Evolutionary conservation across 2,888 invertebrate species (phyloP), one percentile per base, ranked within the genome.

Genomic region (Bembecia ichneumoniformis): DNA sequence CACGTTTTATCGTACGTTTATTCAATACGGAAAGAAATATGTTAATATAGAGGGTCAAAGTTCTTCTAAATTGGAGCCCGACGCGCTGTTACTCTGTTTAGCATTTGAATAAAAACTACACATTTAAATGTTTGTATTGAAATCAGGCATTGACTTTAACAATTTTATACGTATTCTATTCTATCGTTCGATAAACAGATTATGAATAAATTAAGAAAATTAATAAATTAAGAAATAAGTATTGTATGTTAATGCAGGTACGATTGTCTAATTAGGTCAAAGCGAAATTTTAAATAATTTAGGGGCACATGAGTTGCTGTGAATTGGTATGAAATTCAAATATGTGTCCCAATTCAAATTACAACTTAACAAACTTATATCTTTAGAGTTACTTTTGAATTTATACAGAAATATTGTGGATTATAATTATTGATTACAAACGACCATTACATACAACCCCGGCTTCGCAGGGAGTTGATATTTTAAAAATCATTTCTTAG

Each of bases 1-100:
- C 68, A 69, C 62, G 59, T 67, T 73, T 70, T 69, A 73, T 71
- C 60, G 64, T 70, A 77, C 83, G 80, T 82, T 82, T 59, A 63
- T 68, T 64, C 61, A 68, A 78, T 82, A 58, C 66, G 66, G 75
- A 79, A 67, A 68, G 51, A 62, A 60, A 68, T 74, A 80, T 80
- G 77, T 62, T 74, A 75, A 78, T 75, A 54, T 49, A 16, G 49
- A 53, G 51, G 74, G 69, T 68, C 70, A 71, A 71, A 71, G 71
- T 68, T 66, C 66, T 62, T 51, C 55, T 54, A 65, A 64, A 67
- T 64, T 66, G 56, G 60, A 61, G 64, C 62, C 54, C 53, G 56
- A 53, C 52, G 53, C 49, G 58, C 51, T n/a, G 55, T 35, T 49
- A 34, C 35, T 55, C 58, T 59, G 43, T 58, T 62, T 61, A 59